Evolutionary conservation across 2,888 invertebrate species (phyloP).

Genomic region (Junonia oenone): DNA sequence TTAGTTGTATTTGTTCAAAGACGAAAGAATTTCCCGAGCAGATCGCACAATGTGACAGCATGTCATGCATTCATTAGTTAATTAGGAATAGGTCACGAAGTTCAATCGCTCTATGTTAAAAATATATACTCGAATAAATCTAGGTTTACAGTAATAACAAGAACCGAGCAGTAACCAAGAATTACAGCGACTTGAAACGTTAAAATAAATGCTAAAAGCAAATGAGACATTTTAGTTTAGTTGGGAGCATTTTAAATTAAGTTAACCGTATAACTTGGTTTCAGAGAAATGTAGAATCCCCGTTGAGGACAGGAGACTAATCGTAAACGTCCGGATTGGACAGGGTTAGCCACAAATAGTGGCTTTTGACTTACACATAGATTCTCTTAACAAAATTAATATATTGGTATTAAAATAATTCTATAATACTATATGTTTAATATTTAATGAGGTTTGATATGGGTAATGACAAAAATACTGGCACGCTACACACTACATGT

Average conservation of each 20-base stretch:
- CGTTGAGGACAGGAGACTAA: slow-evolving; percentile 15
- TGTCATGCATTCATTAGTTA: too few species aligned
- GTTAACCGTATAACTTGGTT: slow-evolving; percentile 9
- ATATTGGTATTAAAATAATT: too few species aligned
- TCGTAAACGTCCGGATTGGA: slow-evolving; percentile 9
- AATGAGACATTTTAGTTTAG: slow-evolving; percentile 4
- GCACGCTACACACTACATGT: too few species aligned
- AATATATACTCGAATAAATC: background rate
- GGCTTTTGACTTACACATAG: background rate
- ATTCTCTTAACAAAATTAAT: too few species aligned
- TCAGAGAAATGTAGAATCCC: slow-evolving; percentile 14
- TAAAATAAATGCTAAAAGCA: background rate
- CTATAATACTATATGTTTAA: too few species aligned
- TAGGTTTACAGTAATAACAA: background rate
- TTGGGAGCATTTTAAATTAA: slow-evolving; percentile 12
- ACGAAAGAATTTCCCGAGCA: too few species aligned
- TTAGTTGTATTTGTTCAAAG: too few species aligned
- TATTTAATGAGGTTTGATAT: too few species aligned
- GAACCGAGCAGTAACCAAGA: background rate
- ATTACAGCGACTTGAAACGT: background rate
- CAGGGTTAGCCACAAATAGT: slow-evolving; percentile 7
- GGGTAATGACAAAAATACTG: too few species aligned
- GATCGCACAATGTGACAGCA: too few species aligned
- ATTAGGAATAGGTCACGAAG: background rate
- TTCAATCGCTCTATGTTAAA: background rate